Conservation (phyloP, 2,888 invertebrate genomes). For the Acrobasis consociella region DNA sequence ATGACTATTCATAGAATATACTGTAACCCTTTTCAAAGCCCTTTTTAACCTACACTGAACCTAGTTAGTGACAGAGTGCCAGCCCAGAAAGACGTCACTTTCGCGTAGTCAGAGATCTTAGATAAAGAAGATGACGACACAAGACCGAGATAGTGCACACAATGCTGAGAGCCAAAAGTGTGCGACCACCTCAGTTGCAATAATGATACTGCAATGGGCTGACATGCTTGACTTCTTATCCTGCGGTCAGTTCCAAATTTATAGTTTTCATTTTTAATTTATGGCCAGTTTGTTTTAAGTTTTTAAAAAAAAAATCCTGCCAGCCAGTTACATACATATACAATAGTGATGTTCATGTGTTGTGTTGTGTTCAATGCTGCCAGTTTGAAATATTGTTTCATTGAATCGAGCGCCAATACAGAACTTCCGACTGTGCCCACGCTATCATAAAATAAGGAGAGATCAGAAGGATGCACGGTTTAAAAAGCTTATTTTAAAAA, state of each 20-base stretch:
- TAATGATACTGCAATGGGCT: conserved; percentile 77
- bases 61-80: conserved; percentile 38
- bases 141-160: conserved; percentile 62
- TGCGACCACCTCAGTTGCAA: conserved; percentile 69
- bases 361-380: conserved; percentile 27
- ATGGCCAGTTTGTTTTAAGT: conserved; percentile 22
- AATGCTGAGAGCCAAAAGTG: conserved; percentile 57
- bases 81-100: conserved; percentile 40
- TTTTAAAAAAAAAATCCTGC: conserved; percentile 12
- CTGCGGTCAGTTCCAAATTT: conserved; percentile 68
- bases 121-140: conserved; percentile 41
- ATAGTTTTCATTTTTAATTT: conserved; percentile 29
- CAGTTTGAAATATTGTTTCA: conserved; percentile 19
- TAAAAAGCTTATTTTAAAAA: too few relatives aligned
- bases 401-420: conserved; percentile 24
- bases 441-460: conserved; percentile 29
- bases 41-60: conserved; percentile 58
- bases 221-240: conserved; percentile 76
- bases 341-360: conserved; percentile 18
- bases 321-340: background rate
- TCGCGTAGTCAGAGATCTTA: conserved; percentile 41
- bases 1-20: too few relatives aligned
- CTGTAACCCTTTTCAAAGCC: conserved; percentile 40
- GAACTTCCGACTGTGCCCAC: conserved; percentile 32
- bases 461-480: conserved; percentile 31